Evolutionary conservation across 2,888 invertebrate species (phyloP).

Genomic region (Pandemis heparana): DNA sequence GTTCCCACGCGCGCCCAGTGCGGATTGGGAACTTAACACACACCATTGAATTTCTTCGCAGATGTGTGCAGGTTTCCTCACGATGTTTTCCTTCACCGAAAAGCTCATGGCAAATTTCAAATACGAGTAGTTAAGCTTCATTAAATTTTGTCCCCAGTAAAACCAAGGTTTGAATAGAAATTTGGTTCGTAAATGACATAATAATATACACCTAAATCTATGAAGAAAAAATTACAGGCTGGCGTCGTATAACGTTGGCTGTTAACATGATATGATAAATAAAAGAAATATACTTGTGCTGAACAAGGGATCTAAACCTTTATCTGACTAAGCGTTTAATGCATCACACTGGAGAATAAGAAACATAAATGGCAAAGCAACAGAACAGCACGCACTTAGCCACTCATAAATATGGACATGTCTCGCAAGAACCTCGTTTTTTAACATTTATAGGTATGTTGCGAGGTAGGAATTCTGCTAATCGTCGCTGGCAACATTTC

Average conservation of each 20-base stretch:
- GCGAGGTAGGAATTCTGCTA: slow-evolving; percentile 80
- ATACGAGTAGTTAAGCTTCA: not conserved
- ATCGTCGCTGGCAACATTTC: slow-evolving; percentile 80
- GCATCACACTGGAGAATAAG: slow-evolving; percentile 49
- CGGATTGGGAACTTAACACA: no score
- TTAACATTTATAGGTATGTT: slow-evolving; percentile 78
- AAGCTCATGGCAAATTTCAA: no score
- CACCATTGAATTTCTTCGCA: no score
- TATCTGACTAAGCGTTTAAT: slow-evolving; percentile 63
- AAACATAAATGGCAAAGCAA: slow-evolving; percentile 72
- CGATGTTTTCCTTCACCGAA: no score
- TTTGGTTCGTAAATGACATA: no score
- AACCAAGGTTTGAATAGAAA: not conserved
- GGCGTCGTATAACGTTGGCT: not conserved
- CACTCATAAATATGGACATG: slow-evolving; percentile 53
- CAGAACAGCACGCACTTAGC: slow-evolving; percentile 59
- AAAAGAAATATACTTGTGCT: slow-evolving; percentile 41
- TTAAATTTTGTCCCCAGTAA: not conserved
- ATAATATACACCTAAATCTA: not conserved
- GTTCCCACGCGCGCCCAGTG: no score
- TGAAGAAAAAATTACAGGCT: not conserved
- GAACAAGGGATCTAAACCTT: slow-evolving; percentile 53
- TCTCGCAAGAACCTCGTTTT: slow-evolving; percentile 78
- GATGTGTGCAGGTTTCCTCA: no score
- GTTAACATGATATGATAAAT: not conserved